Evolutionary conservation across 1,140 invertebrate species (phyloP).

Genomic region (Micrasema minimum): DNA sequence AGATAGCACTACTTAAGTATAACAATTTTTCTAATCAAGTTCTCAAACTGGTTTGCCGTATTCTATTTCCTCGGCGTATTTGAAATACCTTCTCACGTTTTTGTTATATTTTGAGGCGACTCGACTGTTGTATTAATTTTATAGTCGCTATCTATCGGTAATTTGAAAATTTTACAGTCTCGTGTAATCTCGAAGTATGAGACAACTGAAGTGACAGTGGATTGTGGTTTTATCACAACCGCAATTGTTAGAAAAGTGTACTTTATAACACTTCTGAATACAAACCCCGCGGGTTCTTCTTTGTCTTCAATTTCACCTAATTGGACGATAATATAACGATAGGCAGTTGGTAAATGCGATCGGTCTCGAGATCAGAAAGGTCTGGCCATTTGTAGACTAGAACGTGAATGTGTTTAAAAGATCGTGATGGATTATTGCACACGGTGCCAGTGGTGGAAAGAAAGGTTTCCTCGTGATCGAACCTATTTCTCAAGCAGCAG

Average conservation of each 20-base stretch:
- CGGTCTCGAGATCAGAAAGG: neutral
- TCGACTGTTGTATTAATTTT: constrained; percentile 14
- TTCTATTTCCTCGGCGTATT: constrained; percentile 2
- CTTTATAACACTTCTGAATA: neutral
- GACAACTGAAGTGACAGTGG: neutral
- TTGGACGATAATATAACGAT: constrained; percentile 9
- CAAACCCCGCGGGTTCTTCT: neutral
- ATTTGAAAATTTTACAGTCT: neutral
- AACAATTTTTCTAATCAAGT: constrained; percentile 12
- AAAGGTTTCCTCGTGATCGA: constrained; percentile 42
- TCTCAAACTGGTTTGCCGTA: constrained; percentile 13
- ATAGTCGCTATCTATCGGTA: constrained; percentile 2
- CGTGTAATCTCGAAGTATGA: constrained; percentile 4
- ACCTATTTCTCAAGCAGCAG: constrained; percentile 33
- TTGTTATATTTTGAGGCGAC: constrained; percentile 22
- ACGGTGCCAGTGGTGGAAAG: constrained; percentile 22
- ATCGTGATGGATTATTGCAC: constrained; percentile 41
- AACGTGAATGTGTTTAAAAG: constrained; percentile 31
- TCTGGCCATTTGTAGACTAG: neutral
- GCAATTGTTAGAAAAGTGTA: constrained; percentile 1
- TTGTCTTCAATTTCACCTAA: neutral
- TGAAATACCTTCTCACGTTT: constrained; percentile 30
- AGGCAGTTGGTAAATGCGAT: neutral
- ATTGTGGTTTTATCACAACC: neutral
- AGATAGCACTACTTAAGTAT: neutral